Evolutionary conservation across 2,113 vertebrate genomes (phyloP).

Genomic region (Archilochus colubris): DNA sequence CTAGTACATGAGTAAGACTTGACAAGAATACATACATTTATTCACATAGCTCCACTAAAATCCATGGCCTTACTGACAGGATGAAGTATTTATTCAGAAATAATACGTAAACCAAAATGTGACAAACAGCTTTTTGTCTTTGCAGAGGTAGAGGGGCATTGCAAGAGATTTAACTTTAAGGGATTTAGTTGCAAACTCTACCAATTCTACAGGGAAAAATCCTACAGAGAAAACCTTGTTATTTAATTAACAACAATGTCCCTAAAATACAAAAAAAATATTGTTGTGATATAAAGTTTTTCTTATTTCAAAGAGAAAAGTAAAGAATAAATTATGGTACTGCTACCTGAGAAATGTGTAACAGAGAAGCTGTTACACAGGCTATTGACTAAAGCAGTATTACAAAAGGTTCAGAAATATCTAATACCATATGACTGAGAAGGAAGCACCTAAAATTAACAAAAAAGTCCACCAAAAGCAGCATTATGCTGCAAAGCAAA

Average conservation of each 20-base stretch:
- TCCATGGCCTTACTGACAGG: not conserved
- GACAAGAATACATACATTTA: not conserved
- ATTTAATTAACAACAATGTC: not conserved
- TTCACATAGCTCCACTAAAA: not conserved
- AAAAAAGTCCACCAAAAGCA: rapidly evolving
- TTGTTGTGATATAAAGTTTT: not conserved
- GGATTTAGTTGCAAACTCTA: not conserved
- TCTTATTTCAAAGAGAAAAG: not conserved
- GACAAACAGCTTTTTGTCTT: not conserved
- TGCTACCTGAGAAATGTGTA: not conserved
- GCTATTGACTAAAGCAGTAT: not conserved
- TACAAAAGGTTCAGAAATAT: not conserved
- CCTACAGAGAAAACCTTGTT: not conserved
- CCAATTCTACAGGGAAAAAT: not conserved
- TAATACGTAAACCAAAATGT: not conserved
- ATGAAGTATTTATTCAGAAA: not conserved
- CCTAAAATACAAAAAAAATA: not conserved
- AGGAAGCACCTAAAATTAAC: not conserved
- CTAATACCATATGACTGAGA: not conserved
- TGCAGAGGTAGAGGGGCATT: not conserved
- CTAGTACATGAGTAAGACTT: not conserved
- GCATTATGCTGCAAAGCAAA: not conserved
- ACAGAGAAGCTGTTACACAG: not conserved
- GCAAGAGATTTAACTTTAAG: not conserved
- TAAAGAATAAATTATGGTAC: not conserved